Base-by-base conservation (phyloP, 2,888 invertebrate species). In the Zootermopsis nevadensis region DNA sequence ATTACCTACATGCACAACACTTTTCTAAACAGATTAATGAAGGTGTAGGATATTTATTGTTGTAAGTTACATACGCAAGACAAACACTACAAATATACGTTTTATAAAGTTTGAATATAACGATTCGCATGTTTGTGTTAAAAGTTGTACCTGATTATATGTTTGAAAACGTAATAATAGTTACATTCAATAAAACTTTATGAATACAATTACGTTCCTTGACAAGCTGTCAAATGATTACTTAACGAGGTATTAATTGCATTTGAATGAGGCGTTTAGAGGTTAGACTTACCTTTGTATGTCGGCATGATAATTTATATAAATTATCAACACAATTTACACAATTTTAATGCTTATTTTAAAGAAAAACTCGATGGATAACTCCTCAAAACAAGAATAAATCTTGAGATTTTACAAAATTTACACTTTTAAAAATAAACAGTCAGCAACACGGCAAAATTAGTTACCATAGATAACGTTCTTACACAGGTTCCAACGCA, bases 251-350 rank as follows among this genome's bases (percentile, higher is more conserved):
- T n/a, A 2, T 1, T 2, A n/a, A 66, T 0, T 8, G 30, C 35
- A 24, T 30, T 66, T 31, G 42, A 31, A 66, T n/a, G 2, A 12
- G 19, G 15, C 31, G 10, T 48, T 38, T n/a, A 82, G 76, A 77
- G 76, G 76, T 77, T 76, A 83, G 10, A n/a, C 53, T 77, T 82
- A 83, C 81, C 83, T 83, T 83, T 83, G 35, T 82, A 83, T 10
- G 76, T 33, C 38, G 83, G 83, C 83, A 83, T 83, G 24, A 33
- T 83, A 15, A 30, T 83, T 31, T 33, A 31, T 4, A 19, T 19
- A 15, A 60, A 27, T 31, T 60, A 19, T 66, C 12, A 3, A 1
- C 31, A 74, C 24, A 22, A 74, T 22, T 22, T 35, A 74, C 31
- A 74, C 2, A 74, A 10, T 1, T 74, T 0, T 8, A 69, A 24